These are phyloP conservation scores for Paraescarpia echinospica DNA, from an alignment of 1,140 invertebrate genomes.

Conservation along the genomic window DNA sequence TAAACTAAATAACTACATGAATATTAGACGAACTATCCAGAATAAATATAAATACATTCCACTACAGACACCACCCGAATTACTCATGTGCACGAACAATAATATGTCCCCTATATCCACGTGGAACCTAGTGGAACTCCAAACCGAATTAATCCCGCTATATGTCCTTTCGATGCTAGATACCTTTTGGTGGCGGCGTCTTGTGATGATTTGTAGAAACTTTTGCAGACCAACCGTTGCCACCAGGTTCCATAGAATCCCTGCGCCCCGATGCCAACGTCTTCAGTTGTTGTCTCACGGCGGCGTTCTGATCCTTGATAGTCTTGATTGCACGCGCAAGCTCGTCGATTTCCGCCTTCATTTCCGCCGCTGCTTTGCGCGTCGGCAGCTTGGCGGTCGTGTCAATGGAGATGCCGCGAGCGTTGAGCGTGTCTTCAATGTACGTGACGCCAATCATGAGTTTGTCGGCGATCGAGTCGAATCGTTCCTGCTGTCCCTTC, in stretches of 20 bases:
- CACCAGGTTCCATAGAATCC: background rate
- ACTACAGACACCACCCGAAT: no score
- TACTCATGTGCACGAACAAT: no score
- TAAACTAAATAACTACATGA: no score
- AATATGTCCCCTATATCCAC: background rate
- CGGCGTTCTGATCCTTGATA: conserved; percentile 3
- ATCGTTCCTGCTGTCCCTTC: background rate
- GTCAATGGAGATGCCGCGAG: background rate
- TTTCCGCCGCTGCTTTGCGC: background rate
- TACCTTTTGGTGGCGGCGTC: background rate
- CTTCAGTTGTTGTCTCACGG: background rate
- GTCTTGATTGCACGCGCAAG: background rate
- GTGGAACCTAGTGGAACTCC: background rate
- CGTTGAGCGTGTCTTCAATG: background rate
- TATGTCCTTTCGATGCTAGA: background rate
- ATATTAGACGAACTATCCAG: no score
- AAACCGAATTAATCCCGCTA: background rate
- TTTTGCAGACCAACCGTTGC: background rate
- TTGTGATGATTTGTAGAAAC: background rate
- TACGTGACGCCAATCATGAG: background rate
- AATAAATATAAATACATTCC: no score
- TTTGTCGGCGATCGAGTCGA: background rate
- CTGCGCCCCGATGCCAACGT: background rate
- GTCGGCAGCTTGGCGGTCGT: background rate
- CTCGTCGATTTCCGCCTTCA: background rate